These are phyloP conservation scores for Apotomis betuletana DNA, from an alignment of 2,888 invertebrate genomes.

Conservation along the genomic window DNA sequence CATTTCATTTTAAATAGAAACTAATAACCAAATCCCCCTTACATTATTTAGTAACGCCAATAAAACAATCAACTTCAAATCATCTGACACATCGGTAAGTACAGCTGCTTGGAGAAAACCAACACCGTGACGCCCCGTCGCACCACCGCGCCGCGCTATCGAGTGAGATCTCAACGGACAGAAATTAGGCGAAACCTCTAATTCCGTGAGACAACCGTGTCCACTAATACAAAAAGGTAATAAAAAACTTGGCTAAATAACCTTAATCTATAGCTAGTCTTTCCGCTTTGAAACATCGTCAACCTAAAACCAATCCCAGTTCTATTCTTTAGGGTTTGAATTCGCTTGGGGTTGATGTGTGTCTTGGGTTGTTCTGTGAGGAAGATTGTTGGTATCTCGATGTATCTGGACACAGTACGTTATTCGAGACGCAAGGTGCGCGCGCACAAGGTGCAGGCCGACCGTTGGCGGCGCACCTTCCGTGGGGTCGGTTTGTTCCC, in stretches of 20 bases:
- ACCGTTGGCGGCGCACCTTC: slow-evolving; percentile 74
- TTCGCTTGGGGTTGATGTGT: slow-evolving; percentile 22
- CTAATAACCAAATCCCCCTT: slow-evolving; percentile 7
- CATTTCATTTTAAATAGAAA: neutral
- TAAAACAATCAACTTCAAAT: slow-evolving; percentile 20
- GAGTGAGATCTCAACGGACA: slow-evolving; percentile 69
- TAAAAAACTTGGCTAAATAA: slow-evolving; percentile 78
- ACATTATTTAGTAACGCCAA: slow-evolving; percentile 34
- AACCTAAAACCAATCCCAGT: slow-evolving; percentile 40
- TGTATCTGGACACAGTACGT: slow-evolving; percentile 65
- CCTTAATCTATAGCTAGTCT: slow-evolving; percentile 68
- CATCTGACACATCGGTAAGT: slow-evolving; percentile 26
- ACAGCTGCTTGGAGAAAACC: slow-evolving; percentile 43
- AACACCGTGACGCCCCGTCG: slow-evolving; percentile 54
- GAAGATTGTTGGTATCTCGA: slow-evolving; percentile 70
- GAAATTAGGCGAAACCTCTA: slow-evolving; percentile 65
- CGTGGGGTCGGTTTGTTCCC: slow-evolving; percentile 36
- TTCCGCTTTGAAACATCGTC: slow-evolving; percentile 38
- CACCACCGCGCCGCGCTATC: slow-evolving; percentile 50
- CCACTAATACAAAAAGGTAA: slow-evolving; percentile 71
- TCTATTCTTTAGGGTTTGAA: neutral
- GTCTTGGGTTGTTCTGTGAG: slow-evolving; percentile 51
- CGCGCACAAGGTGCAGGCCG: slow-evolving; percentile 73
- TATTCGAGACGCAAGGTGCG: slow-evolving; percentile 76
- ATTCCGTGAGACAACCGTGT: slow-evolving; percentile 79